phyloP scores from a whole-genome alignment of 2,888 invertebrate genomes.

The Agriopis leucophaearia region DNA sequence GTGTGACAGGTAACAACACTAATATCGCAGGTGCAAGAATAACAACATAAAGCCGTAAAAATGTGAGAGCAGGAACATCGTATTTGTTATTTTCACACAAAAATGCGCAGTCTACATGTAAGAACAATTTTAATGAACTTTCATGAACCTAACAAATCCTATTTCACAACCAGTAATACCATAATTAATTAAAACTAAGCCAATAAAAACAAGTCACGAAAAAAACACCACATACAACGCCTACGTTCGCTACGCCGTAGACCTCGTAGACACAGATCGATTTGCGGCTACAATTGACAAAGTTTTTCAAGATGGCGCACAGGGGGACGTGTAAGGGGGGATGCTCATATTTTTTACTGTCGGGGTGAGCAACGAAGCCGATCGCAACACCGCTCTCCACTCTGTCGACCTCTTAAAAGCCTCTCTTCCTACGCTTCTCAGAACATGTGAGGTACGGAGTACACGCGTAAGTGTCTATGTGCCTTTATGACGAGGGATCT shows the following conservation, averaged over 20 bases:
- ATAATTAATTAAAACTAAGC: neutral
- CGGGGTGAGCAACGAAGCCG: conserved; percentile 85
- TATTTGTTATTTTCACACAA: too few species aligned
- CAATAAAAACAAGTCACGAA: conserved; percentile 17
- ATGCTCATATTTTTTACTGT: conserved; percentile 87
- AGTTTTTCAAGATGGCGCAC: conserved; percentile 84
- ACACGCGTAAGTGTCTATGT: conserved; percentile 73
- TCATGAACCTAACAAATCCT: too few species aligned
- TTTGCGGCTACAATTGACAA: conserved; percentile 83
- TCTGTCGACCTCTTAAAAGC: conserved; percentile 83
- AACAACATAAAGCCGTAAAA: too few species aligned
- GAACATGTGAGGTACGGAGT: conserved; percentile 61
- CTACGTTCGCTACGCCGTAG: conserved; percentile 52
- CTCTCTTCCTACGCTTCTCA: conserved; percentile 71
- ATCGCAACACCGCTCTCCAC: conserved; percentile 85
- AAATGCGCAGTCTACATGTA: too few species aligned
- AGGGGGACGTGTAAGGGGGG: conserved; percentile 64
- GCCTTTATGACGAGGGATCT: conserved; percentile 60
- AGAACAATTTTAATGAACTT: too few species aligned
- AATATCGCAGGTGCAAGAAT: too few species aligned
- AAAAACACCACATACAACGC: conserved; percentile 32
- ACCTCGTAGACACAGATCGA: conserved; percentile 79
- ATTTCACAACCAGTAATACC: neutral
- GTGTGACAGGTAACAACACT: too few species aligned
- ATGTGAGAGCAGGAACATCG: too few species aligned